Evolutionary conservation across 2,113 vertebrate genomes (phyloP).

Genomic region (Cromileptes altivelis): DNA sequence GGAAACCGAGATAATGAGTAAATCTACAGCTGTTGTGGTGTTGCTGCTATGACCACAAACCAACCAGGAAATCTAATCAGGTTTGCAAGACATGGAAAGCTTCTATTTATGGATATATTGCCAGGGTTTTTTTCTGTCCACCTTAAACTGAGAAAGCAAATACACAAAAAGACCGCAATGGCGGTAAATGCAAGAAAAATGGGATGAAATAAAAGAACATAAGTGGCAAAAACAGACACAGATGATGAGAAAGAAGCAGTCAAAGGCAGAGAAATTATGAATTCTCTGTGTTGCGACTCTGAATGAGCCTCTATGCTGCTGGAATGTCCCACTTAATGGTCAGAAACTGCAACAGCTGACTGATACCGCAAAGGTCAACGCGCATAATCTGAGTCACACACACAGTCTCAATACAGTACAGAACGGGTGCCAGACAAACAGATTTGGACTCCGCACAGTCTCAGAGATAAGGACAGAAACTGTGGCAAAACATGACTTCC

Average conservation of each 20-base stretch:
- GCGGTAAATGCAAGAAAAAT: not conserved
- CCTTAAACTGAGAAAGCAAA: not conserved
- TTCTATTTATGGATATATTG: slow-evolving; percentile 12
- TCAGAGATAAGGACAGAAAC: slow-evolving; percentile 15
- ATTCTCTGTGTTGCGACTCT: slow-evolving; percentile 36
- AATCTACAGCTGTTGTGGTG: slow-evolving; percentile 2
- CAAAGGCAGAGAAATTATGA: slow-evolving; percentile 21
- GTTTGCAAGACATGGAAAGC: not conserved
- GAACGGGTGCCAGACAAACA: slow-evolving; percentile 21
- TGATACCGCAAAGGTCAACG: slow-evolving; percentile 74
- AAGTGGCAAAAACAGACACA: not conserved
- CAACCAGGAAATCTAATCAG: slow-evolving; percentile 41
- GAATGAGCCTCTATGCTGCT: slow-evolving; percentile 64
- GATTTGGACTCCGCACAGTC: not conserved
- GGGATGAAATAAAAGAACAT: not conserved
- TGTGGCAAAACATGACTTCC: not conserved
- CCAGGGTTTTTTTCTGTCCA: not conserved
- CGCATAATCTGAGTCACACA: slow-evolving; percentile 75
- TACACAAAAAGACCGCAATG: not conserved
- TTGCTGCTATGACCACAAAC: not conserved
- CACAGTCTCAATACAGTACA: slow-evolving; percentile 39
- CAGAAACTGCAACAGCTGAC: slow-evolving; percentile 74
- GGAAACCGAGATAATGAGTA: slow-evolving; percentile 23
- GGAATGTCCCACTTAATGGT: slow-evolving; percentile 71
- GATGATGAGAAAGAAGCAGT: not conserved